phyloP scores from a whole-genome alignment of 2,797 vertebrate species.

The Acrocephalus scirpaceus region DNA sequence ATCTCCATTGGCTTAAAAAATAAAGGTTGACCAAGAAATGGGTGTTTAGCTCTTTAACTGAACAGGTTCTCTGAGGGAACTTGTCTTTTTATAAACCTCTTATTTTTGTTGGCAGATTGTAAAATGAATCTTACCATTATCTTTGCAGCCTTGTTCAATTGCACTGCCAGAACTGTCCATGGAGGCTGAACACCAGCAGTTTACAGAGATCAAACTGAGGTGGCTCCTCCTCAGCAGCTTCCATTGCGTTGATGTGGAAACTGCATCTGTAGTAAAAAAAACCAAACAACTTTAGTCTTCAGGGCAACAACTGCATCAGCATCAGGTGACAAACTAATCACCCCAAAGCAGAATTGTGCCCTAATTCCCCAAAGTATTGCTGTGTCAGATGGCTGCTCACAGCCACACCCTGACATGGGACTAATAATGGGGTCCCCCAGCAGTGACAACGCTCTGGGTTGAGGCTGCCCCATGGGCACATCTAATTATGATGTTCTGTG shows the following conservation, averaged over 20 bases:
- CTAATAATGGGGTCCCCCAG: not conserved
- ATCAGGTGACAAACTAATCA: not conserved
- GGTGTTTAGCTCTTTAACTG: not conserved
- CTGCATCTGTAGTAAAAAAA: not conserved
- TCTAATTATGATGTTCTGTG: constrained; percentile 47
- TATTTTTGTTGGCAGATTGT: not conserved
- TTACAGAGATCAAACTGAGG: not conserved
- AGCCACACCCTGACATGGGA: not conserved
- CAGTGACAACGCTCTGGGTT: not conserved
- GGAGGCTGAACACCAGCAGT: not conserved
- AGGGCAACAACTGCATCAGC: not conserved
- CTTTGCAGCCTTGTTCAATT: not conserved
- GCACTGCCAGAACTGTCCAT: not conserved
- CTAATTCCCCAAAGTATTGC: not conserved
- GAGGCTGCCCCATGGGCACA: not conserved
- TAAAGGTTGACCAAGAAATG: not conserved
- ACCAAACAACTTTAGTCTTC: not conserved
- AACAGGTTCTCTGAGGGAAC: not conserved
- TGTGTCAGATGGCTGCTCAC: not conserved
- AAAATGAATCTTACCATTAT: not conserved
- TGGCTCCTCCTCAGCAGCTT: not conserved
- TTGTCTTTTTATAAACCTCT: not conserved
- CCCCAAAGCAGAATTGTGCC: not conserved
- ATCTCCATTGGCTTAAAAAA: not conserved
- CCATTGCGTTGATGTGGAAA: not conserved